A percentile compares a stretch with the other conserved stretches of the same genome.
These are phyloP conservation scores for Jacana jacana DNA, from an alignment of 2,113 vertebrate genomes.

Conservation along the genomic window DNA sequence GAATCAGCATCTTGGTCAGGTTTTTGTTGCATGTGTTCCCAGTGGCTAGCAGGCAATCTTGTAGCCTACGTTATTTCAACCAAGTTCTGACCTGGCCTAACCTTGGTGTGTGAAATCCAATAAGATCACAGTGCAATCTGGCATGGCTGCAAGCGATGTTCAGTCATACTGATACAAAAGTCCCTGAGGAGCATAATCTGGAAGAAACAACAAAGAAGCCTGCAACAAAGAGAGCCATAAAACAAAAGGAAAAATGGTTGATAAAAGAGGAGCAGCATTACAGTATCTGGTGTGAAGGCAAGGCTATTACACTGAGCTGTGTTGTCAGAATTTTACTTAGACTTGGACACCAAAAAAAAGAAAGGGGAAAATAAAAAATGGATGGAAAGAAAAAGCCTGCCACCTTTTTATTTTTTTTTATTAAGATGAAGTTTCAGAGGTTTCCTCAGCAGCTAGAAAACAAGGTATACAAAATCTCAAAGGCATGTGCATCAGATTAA, in stretches of 20 bases:
- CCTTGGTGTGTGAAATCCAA: conserved; percentile 53
- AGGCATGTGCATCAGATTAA: neutral
- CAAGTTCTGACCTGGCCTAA: conserved; percentile 60
- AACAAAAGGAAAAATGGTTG: conserved; percentile 41
- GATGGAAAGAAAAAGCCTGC: neutral
- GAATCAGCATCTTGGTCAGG: neutral
- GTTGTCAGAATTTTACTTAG: neutral
- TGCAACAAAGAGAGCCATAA: conserved; percentile 39
- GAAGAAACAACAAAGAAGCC: conserved; percentile 50
- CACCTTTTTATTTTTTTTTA: neutral
- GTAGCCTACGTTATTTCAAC: neutral
- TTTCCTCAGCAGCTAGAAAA: neutral
- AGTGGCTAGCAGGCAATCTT: neutral
- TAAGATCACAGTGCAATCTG: conserved; percentile 58
- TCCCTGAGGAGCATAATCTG: conserved; percentile 43
- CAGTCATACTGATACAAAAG: conserved; percentile 37
- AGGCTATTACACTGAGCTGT: neutral
- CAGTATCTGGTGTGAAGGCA: neutral
- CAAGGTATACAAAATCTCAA: neutral
- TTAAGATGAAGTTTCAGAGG: neutral
- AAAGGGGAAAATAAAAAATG: neutral
- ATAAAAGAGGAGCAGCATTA: neutral
- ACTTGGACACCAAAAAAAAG: neutral
- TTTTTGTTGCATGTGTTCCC: neutral
- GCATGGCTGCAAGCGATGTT: conserved; percentile 53